Evolutionary conservation across 2,888 invertebrate species (phyloP).

Genomic region (Rhagium mordax): DNA sequence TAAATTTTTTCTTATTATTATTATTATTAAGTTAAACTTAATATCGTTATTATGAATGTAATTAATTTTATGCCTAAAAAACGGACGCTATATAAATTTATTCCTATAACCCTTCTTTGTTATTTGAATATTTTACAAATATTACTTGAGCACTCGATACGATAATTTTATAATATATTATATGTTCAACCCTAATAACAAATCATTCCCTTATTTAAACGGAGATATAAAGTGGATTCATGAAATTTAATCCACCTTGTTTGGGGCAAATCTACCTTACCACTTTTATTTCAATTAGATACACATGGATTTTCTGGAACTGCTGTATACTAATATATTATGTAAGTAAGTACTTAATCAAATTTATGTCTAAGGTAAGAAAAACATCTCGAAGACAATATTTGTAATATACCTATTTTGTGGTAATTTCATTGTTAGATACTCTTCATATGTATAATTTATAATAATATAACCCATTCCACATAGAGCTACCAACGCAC

Average conservation of each 20-base stretch:
- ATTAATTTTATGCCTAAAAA: no score
- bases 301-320: not conserved
- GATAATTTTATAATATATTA: not conserved
- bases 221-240: not conserved
- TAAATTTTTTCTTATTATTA: no score
- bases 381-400: no score
- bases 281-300: not conserved
- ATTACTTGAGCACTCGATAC: not conserved
- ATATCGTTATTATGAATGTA: no score
- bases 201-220: not conserved
- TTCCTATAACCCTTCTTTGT: not conserved
- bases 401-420: no score
- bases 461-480: no score
- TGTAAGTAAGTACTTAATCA: not conserved
- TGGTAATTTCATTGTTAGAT: no score
- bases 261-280: not conserved
- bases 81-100: no score
- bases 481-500: no score
- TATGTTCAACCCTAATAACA: not conserved
- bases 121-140: not conserved
- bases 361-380: not conserved
- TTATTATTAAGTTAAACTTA: no score
- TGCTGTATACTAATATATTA: not conserved
- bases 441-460: no score
- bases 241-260: slow-evolving; percentile 5